These are phyloP conservation scores for Chironomus striatipennis DNA, from an alignment of 1,140 invertebrate species.

Conservation along the genomic window DNA sequence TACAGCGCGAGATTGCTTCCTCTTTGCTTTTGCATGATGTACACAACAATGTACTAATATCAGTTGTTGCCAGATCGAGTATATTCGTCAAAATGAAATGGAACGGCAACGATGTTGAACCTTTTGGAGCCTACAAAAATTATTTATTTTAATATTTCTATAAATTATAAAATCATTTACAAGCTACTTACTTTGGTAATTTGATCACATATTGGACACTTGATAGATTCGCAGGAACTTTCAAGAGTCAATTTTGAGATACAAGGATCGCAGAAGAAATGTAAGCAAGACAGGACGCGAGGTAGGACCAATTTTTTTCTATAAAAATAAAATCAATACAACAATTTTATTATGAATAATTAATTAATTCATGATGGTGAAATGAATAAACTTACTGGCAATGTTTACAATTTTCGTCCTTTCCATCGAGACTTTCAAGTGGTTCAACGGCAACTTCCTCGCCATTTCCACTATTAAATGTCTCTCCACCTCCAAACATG, in stretches of 20 bases:
- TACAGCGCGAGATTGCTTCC: constrained; percentile 82
- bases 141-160: constrained; percentile 24
- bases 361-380: background rate
- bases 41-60: constrained; percentile 65
- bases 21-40: constrained; percentile 85
- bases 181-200: constrained; percentile 58
- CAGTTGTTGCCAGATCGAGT: constrained; percentile 71
- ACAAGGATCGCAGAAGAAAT: constrained; percentile 87
- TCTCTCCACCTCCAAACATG: background rate
- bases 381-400: constrained; percentile 34
- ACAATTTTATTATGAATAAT: background rate
- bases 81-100: constrained; percentile 81
- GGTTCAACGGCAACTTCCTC: constrained; percentile 10
- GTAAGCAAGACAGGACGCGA: constrained; percentile 80
- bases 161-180: background rate
- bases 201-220: constrained; percentile 76
- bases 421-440: constrained; percentile 27
- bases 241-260: constrained; percentile 68
- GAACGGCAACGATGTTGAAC: constrained; percentile 61
- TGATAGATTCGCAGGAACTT: constrained; percentile 48
- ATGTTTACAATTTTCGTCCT: constrained; percentile 38
- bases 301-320: constrained; percentile 66
- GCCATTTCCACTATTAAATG: background rate
- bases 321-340: constrained; percentile 40
- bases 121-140: constrained; percentile 48